phyloP scores from a whole-genome alignment of 2,113 vertebrate species.

The Mobula hypostoma region DNA sequence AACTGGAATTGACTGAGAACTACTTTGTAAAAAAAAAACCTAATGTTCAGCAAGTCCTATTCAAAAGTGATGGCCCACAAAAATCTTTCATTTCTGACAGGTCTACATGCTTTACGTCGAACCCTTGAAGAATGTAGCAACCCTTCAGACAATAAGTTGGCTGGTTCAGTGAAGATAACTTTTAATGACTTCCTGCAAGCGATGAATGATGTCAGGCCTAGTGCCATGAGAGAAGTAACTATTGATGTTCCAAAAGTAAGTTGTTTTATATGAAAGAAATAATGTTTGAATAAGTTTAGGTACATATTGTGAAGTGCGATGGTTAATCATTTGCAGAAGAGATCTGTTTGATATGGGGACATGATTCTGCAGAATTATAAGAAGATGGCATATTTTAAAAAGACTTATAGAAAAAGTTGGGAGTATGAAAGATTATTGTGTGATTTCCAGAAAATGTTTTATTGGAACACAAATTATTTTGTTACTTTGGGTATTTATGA shows the following conservation, averaged over 20 bases:
- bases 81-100: conserved; percentile 51
- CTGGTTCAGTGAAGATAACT: conserved; percentile 66
- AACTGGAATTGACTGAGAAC: neutral
- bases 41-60: neutral
- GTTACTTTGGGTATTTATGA: neutral
- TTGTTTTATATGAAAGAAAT: conserved; percentile 39
- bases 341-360: neutral
- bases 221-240: conserved; percentile 94
- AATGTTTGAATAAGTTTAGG: neutral
- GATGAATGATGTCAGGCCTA: conserved; percentile 81
- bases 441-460: neutral
- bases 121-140: conserved; percentile 52
- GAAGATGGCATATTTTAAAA: neutral
- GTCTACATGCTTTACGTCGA: conserved; percentile 70
- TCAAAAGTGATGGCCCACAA: neutral
- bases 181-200: conserved; percentile 79
- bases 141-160: conserved; percentile 62
- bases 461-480: neutral
- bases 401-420: neutral
- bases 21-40: neutral
- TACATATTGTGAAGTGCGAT: neutral
- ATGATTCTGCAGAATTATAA: neutral
- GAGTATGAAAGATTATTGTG: neutral
- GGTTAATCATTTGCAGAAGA: neutral
- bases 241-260: conserved; percentile 89